phyloP scores from a whole-genome alignment of 2,113 vertebrate species.

The Lonchura striata region DNA sequence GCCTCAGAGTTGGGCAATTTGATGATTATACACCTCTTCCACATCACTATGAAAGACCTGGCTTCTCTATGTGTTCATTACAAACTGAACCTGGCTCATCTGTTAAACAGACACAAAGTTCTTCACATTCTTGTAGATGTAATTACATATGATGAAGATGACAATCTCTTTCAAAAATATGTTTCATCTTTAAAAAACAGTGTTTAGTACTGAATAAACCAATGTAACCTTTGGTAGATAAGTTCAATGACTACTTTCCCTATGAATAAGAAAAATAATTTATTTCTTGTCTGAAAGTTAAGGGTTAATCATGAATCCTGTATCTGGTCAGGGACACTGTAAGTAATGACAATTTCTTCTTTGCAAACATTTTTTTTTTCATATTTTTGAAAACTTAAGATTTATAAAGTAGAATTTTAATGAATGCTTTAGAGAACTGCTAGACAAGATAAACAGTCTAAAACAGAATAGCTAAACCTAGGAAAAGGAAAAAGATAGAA shows the following conservation, averaged over 20 bases:
- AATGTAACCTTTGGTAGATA: background rate
- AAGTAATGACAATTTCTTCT: background rate
- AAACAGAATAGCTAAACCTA: constrained; percentile 10
- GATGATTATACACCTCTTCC: background rate
- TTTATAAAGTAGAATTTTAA: constrained; percentile 30
- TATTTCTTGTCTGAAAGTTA: background rate
- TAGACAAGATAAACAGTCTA: constrained; percentile 6
- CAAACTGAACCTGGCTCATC: background rate
- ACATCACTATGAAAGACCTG: background rate
- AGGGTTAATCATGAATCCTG: background rate
- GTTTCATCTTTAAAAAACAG: background rate
- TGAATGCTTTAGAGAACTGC: background rate
- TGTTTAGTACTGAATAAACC: background rate
- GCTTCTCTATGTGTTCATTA: background rate
- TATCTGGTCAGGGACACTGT: background rate
- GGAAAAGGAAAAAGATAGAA: background rate
- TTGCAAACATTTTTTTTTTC: background rate
- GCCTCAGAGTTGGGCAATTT: background rate
- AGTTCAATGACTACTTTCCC: background rate
- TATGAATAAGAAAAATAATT: background rate
- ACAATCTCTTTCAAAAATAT: background rate
- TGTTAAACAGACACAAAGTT: background rate
- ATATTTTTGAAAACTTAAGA: background rate
- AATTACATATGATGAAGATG: background rate
- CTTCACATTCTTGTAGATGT: background rate